Percentiles rank a stretch among this genome's conserved stretches.
phyloP scores from a whole-genome alignment of 2,113 vertebrate species.

The Mastomys coucha region DNA sequence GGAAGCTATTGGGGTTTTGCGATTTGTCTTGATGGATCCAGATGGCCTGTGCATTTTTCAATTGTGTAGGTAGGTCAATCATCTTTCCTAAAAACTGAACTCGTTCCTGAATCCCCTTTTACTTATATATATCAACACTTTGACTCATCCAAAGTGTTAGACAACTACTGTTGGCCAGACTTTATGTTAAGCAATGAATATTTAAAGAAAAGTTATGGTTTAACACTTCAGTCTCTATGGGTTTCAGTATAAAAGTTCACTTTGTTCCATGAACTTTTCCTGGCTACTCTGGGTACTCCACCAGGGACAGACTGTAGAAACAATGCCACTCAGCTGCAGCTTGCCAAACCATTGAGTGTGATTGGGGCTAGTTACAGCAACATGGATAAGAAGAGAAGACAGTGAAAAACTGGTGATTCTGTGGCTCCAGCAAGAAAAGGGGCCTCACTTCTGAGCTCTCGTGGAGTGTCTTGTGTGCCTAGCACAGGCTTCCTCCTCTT shows the following conservation, averaged over 20 bases:
- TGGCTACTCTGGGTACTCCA: not conserved
- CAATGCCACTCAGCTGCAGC: not conserved
- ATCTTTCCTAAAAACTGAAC: constrained; percentile 61
- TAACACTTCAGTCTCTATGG: not conserved
- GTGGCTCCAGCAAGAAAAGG: too few species aligned
- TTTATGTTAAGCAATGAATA: constrained; percentile 21
- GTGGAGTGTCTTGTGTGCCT: not conserved
- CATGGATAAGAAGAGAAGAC: not conserved
- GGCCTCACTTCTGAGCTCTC: not conserved
- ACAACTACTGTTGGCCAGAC: not conserved
- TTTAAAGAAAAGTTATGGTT: not conserved
- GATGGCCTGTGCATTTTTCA: constrained; percentile 59
- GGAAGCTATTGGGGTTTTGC: constrained; percentile 48
- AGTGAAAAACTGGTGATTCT: not conserved
- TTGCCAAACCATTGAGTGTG: not conserved
- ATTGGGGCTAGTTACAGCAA: not conserved
- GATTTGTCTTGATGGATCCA: constrained; percentile 19
- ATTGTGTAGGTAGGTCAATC: not conserved
- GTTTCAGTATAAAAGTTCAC: not conserved
- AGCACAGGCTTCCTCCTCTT: not conserved
- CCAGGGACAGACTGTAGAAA: not conserved
- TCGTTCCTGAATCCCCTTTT: not conserved
- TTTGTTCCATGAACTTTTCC: not conserved
- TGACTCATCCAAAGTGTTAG: not conserved
- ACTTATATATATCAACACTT: not conserved